Evolutionary conservation across 2,888 invertebrate species (phyloP), one percentile per base, ranked within the genome.

Genomic region (Pachliopta kotzebuea): DNA sequence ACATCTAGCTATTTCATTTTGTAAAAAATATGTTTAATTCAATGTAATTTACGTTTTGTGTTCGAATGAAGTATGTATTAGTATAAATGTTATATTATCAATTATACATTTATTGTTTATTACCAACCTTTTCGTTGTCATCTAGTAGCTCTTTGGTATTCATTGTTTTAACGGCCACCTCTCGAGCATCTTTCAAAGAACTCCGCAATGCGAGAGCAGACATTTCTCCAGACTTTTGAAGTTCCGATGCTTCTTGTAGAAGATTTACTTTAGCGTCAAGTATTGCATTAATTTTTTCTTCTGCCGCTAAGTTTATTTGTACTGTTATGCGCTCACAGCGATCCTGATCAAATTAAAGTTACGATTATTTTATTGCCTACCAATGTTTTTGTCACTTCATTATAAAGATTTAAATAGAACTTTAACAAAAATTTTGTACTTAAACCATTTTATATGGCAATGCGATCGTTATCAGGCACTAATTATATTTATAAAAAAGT

Each of bases 321-420:
- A 92, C 90, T 17, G 83, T 82, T 67, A 94, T 84, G 59, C 90
- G 90, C 60, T 93, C 92, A 66, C 93, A 93, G 60, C 93, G 92
- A 66, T 89, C 90, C 88, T 93, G 71, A 70, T 31, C 7, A 45
- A 20, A n/a, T 50, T 29, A 45, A 49, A 26, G 45, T 54, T 49
- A 49, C 17, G 1, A 52, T 11, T 21, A 18, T 45, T 45, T 45
- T 18, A 45, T 45, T 45, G n/a, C 8, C 45, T 45, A 45, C 7
- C 45, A 45, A 7, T 42, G 18, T n/a, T 42, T 18, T 2, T 18
- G 37, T 31, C 11, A 37, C 14, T 37, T 37, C 14, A 37, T 37
- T 37, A 37, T 37, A 9, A 14, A 37, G 14, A 37, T 11, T 37
- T 14, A 37, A 37, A 11, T 37, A 37, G 37, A 37, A 14, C 11